Percentiles rank a stretch among this genome's conserved stretches.
phyloP scores from a whole-genome alignment of 2,888 invertebrate species.

The Sminthurinus aureus region DNA sequence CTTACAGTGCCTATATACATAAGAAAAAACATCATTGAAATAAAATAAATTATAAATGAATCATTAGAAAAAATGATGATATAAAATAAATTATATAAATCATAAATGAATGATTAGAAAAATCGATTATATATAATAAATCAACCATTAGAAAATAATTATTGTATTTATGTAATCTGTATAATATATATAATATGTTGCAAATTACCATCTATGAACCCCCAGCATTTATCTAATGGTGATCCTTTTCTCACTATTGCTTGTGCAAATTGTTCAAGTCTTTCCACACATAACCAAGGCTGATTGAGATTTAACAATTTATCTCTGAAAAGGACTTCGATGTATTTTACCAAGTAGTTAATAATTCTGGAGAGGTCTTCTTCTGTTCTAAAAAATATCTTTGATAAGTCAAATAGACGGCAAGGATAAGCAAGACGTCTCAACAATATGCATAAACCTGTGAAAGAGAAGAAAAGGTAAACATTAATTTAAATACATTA shows the following conservation, averaged over 20 bases:
- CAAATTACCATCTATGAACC: conserved; percentile 34
- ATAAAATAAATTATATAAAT: neutral
- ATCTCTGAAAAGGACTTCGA: neutral
- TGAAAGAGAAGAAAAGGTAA: neutral
- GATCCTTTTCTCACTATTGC: conserved; percentile 11
- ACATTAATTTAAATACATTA: neutral
- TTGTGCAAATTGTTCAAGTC: neutral
- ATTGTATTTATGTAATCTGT: neutral
- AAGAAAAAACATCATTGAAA: neutral
- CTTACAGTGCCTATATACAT: conserved; percentile 1
- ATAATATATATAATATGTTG: neutral
- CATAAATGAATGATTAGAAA: neutral
- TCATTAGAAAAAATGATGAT: neutral
- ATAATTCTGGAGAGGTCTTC: conserved; percentile 13
- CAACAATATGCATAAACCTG: conserved; percentile 36
- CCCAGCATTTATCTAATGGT: conserved; percentile 12
- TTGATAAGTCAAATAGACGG: conserved; percentile 3
- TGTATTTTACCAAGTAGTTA: conserved; percentile 1
- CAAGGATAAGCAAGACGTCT: conserved; percentile 29
- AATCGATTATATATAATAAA: neutral
- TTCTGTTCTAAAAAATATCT: neutral
- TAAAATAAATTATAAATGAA: neutral
- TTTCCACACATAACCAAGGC: neutral
- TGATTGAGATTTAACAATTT: neutral
- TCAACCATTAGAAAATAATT: neutral